These are phyloP conservation scores for Arizona elegans DNA, from an alignment of 2,113 vertebrate species.

Conservation along the genomic window DNA sequence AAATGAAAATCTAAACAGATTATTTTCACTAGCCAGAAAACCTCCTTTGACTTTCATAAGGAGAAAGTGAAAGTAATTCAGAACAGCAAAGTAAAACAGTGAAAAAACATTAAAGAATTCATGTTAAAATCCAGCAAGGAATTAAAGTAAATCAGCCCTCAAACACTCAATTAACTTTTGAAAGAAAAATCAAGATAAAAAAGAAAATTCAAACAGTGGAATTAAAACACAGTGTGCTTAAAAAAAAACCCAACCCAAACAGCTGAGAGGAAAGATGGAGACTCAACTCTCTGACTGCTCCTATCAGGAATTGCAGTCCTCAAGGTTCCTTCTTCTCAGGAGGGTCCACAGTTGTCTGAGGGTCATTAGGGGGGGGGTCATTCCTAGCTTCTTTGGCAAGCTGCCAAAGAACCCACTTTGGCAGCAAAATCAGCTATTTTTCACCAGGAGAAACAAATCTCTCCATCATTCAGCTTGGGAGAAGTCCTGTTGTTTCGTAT, in stretches of 20 bases:
- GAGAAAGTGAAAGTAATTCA: not conserved
- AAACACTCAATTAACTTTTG: not conserved
- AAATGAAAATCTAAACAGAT: not conserved
- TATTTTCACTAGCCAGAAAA: not conserved
- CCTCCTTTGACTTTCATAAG: not conserved
- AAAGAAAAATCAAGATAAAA: not conserved
- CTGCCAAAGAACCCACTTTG: too few relatives aligned
- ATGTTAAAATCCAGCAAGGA: not conserved
- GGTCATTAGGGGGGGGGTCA: not conserved
- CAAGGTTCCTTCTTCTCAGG: not conserved
- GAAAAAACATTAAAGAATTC: not conserved
- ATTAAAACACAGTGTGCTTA: not conserved
- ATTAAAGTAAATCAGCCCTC: not conserved
- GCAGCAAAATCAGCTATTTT: too few relatives aligned
- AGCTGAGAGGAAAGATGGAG: not conserved
- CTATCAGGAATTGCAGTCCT: not conserved
- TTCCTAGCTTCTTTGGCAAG: not conserved
- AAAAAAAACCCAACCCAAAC: not conserved
- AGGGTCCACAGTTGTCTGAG: not conserved
- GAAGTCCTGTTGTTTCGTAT: not conserved
- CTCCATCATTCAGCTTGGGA: not conserved
- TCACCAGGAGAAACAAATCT: not conserved
- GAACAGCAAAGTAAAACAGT: not conserved
- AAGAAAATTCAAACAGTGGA: not conserved
- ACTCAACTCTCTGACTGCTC: not conserved